phyloP scores from a whole-genome alignment of 37 sponge, comb jelly and placozoan species.

The Eunapius fragilis region DNA sequence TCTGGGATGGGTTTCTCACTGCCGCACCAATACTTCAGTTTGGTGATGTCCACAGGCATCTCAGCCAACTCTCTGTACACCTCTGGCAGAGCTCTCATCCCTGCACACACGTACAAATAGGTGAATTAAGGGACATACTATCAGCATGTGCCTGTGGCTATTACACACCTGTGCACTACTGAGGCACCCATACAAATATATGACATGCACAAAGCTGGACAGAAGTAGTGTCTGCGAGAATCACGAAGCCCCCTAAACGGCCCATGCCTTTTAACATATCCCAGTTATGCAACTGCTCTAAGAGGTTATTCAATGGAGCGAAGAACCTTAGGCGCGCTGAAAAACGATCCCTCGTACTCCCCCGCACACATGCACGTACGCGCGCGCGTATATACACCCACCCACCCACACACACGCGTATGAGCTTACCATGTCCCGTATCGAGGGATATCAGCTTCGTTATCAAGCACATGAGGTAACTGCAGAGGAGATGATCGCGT shows the following conservation, averaged over 20 bases:
- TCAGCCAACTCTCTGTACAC: slow-evolving; percentile 72
- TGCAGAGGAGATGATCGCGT: slow-evolving; percentile 28
- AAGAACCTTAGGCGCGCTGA: too few species aligned
- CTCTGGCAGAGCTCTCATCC: slow-evolving; percentile 55
- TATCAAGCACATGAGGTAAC: slow-evolving; percentile 83
- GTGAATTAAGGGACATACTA: too few species aligned
- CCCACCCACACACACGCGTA: not conserved
- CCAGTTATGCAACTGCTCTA: too few species aligned
- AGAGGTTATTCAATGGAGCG: too few species aligned
- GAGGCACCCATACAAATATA: too few species aligned
- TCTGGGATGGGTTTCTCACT: slow-evolving; percentile 41
- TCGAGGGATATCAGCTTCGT: slow-evolving; percentile 81
- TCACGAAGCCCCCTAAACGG: too few species aligned
- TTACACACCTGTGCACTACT: too few species aligned
- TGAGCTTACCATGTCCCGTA: slow-evolving; percentile 72
- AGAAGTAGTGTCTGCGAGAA: too few species aligned
- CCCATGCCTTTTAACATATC: too few species aligned
- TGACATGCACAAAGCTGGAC: too few species aligned
- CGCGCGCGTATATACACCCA: not conserved
- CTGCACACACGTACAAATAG: slow-evolving; percentile 29
- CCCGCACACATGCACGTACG: not conserved
- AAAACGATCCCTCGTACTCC: too few species aligned
- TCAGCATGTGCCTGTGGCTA: too few species aligned
- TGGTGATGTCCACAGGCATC: slow-evolving; percentile 59
- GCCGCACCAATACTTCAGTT: slow-evolving; percentile 55